Evolutionary conservation across 1,140 invertebrate genomes (phyloP).

Genomic region (Aphelenchoides avenae): DNA sequence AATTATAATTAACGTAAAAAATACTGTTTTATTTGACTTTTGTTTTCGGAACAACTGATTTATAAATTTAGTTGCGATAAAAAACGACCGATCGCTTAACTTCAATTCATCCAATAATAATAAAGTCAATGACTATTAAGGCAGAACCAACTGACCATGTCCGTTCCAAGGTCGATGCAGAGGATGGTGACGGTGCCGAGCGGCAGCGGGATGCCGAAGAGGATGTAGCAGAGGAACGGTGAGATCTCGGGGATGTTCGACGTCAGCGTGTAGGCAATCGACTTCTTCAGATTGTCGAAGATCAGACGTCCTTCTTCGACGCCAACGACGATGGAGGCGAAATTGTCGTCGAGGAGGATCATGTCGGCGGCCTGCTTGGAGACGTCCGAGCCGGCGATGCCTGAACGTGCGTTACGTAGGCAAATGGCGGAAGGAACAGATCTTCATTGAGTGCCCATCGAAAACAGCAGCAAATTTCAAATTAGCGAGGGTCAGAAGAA

Average conservation of each 20-base stretch:
- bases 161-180: constrained; percentile 98
- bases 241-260: constrained; percentile 99
- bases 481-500: too few relatives aligned
- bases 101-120: not conserved
- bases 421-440: too few relatives aligned
- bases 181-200: constrained; percentile 97
- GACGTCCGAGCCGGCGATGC: constrained; percentile 95
- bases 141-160: constrained; percentile 69
- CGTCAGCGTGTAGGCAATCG: constrained; percentile 96
- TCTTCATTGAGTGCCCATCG: too few relatives aligned
- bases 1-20: not conserved
- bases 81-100: not conserved
- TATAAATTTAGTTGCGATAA: not conserved
- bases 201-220: constrained; percentile 91
- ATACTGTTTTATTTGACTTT: not conserved
- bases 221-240: constrained; percentile 94
- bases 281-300: constrained; percentile 99
- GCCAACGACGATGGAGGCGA: constrained; percentile 97
- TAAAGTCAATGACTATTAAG: not conserved
- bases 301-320: constrained; percentile 97
- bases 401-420: constrained; percentile 56
- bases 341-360: constrained; percentile 98
- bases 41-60: not conserved
- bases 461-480: too few relatives aligned
- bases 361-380: constrained; percentile 99